Percentiles rank a stretch among this genome's conserved stretches.
Evolutionary conservation across 2,888 invertebrate genomes (phyloP).

Genomic region (Ptilodon capucinus): DNA sequence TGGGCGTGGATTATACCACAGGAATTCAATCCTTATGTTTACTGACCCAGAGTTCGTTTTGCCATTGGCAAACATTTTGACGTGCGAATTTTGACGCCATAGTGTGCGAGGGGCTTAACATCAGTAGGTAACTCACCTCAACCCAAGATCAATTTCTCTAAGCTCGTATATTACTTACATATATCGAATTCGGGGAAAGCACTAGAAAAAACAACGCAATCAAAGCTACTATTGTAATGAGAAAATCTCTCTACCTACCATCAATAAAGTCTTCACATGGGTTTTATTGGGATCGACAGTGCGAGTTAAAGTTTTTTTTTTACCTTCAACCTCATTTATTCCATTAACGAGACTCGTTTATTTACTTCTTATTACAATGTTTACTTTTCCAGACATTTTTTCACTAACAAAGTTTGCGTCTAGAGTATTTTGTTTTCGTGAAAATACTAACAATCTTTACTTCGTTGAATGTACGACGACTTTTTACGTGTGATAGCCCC

Average conservation of each 20-base stretch:
- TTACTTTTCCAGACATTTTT: background rate
- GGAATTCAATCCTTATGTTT: too few species aligned
- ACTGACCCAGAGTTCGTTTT: too few species aligned
- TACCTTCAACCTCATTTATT: conserved; percentile 1
- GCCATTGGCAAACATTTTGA: too few species aligned
- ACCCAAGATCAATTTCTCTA: background rate
- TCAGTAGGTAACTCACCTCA: background rate
- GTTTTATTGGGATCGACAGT: conserved; percentile 18
- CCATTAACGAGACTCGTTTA: background rate
- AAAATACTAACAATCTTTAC: background rate
- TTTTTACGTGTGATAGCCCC: too few species aligned
- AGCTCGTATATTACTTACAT: conserved; percentile 22
- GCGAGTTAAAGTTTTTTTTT: background rate
- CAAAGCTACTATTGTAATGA: conserved; percentile 10
- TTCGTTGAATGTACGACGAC: background rate
- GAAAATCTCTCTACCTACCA: conserved; percentile 15
- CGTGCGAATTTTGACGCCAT: too few species aligned
- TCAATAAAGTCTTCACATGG: conserved; percentile 6
- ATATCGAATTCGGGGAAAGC: conserved; percentile 19
- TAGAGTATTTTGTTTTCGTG: background rate
- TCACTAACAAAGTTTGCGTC: background rate
- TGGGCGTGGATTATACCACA: too few species aligned
- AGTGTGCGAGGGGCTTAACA: background rate
- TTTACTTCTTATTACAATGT: background rate
- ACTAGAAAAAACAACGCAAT: conserved; percentile 25